Evolutionary conservation across 1,140 invertebrate species (phyloP).

Genomic region (Solen grandis): DNA sequence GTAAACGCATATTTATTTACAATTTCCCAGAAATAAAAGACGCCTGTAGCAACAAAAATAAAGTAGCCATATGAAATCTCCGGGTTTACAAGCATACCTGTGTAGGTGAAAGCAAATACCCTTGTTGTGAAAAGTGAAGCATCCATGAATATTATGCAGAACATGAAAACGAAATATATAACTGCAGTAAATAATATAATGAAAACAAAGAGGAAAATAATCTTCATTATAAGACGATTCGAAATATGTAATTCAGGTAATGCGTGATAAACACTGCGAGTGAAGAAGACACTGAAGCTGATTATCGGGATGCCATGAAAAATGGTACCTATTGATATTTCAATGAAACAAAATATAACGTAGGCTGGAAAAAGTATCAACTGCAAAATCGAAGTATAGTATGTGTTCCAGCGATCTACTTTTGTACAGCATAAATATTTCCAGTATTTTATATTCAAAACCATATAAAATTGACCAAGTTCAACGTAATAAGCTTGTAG

Average conservation of each 20-base stretch:
- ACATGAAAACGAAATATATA: constrained; percentile 36
- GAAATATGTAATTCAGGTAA: not conserved
- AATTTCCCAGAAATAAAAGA: constrained; percentile 33
- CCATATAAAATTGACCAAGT: constrained; percentile 36
- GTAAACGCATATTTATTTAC: not conserved
- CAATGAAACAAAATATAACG: constrained; percentile 16
- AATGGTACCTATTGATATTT: not conserved
- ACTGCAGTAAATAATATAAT: not conserved
- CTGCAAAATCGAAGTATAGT: not conserved
- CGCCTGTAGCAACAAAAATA: constrained; percentile 11
- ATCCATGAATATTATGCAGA: constrained; percentile 37
- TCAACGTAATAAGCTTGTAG: not conserved
- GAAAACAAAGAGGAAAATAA: not conserved
- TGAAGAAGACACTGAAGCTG: constrained; percentile 16
- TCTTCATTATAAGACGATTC: not conserved
- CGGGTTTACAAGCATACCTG: constrained; percentile 20
- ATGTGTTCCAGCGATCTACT: not conserved
- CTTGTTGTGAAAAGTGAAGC: constrained; percentile 11
- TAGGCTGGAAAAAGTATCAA: constrained; percentile 15
- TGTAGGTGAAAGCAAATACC: constrained; percentile 29
- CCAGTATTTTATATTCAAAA: constrained; percentile 37
- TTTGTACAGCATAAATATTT: constrained; percentile 5
- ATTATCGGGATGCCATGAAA: constrained; percentile 27
- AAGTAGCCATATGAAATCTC: constrained; percentile 39
- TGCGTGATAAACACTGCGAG: constrained; percentile 15